phyloP scores from a whole-genome alignment of 2,888 invertebrate genomes.

The Euphydryas editha region DNA sequence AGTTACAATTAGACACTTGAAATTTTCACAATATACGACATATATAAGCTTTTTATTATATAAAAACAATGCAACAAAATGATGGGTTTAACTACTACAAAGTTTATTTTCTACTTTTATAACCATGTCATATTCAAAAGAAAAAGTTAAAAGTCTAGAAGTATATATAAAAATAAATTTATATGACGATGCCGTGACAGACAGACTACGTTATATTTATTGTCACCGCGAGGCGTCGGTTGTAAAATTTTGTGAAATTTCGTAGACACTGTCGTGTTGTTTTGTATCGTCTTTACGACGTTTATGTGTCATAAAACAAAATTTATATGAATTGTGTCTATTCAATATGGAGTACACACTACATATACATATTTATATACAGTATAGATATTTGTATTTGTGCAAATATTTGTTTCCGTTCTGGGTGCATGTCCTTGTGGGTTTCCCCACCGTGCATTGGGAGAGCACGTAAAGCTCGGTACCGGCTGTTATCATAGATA shows the following conservation, averaged over 20 bases:
- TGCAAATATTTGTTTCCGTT: too few relatives aligned
- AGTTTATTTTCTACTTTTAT: too few relatives aligned
- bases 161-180: not conserved
- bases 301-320: not conserved
- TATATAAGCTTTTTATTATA: too few relatives aligned
- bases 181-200: constrained; percentile 4
- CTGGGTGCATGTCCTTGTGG: too few relatives aligned
- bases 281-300: not conserved
- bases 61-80: too few relatives aligned
- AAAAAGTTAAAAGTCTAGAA: not conserved
- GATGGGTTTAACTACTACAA: too few relatives aligned
- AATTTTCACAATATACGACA: too few relatives aligned
- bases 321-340: not conserved
- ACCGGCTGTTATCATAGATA: too few relatives aligned
- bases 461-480: too few relatives aligned
- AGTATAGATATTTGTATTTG: too few relatives aligned
- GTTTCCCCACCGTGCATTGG: too few relatives aligned
- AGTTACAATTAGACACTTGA: too few relatives aligned
- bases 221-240: constrained; percentile 14
- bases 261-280: not conserved
- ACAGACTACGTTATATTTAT: not conserved
- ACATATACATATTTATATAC: not conserved
- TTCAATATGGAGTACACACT: not conserved
- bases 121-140: not conserved
- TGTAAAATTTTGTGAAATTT: constrained; percentile 15